phyloP scores from a whole-genome alignment of 2,888 invertebrate species.

The Autographa pulchrina region DNA sequence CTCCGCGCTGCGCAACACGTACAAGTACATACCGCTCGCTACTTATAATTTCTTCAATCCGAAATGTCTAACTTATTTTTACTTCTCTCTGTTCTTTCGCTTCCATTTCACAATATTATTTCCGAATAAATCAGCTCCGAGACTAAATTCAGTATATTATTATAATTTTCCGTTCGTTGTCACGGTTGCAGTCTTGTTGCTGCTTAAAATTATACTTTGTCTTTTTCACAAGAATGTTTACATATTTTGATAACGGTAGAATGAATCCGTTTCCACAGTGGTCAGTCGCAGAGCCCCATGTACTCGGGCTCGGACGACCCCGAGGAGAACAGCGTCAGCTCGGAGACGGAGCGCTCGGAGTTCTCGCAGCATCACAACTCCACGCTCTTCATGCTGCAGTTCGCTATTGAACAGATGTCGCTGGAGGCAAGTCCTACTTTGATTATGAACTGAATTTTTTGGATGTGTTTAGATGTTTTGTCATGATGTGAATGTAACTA shows the following conservation, averaged over 20 bases:
- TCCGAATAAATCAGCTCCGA: no score
- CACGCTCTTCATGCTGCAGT: conserved; percentile 94
- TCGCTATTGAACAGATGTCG: conserved; percentile 96
- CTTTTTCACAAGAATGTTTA: no score
- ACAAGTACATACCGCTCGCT: not conserved
- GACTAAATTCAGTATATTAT: no score
- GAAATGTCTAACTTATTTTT: no score
- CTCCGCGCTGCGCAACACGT: conserved; percentile 12
- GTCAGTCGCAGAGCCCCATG: conserved; percentile 44
- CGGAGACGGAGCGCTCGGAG: conserved; percentile 82
- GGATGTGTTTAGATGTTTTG: no score
- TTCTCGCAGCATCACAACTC: conserved; percentile 84
- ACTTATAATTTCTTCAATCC: not conserved
- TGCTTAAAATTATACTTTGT: no score
- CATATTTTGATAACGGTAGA: not conserved
- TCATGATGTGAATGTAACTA: no score
- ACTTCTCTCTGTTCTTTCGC: no score
- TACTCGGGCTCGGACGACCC: conserved; percentile 62
- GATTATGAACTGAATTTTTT: no score
- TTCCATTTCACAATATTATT: no score
- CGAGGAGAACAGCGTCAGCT: conserved; percentile 83
- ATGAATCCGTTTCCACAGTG: conserved; percentile 30
- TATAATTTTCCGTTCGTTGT: no score
- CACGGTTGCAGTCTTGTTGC: no score
- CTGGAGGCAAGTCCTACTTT: conserved; percentile 89